These are phyloP conservation scores for Ruditapes philippinarum DNA, from an alignment of 1,140 invertebrate species.

Conservation along the genomic window DNA sequence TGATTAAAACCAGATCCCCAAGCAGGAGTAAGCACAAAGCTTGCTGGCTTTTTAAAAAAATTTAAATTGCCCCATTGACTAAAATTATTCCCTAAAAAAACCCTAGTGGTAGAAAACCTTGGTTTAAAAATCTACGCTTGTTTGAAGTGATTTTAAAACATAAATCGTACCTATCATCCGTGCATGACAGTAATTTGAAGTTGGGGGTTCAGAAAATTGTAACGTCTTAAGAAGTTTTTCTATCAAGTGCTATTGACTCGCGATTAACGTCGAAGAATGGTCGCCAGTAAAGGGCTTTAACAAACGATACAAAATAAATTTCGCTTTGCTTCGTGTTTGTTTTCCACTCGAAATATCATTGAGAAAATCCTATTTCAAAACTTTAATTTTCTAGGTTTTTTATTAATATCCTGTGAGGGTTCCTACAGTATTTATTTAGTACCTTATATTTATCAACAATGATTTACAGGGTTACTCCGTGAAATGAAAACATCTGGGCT, in stretches of 20 bases:
- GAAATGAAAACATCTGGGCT: too few relatives aligned
- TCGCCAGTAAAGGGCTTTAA: conserved; percentile 5
- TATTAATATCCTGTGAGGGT: conserved; percentile 33
- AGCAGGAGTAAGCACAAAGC: too few relatives aligned
- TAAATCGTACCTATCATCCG: background rate
- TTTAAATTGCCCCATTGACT: background rate
- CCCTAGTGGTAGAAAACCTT: background rate
- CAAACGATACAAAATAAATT: conserved; percentile 26
- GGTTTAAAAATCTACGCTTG: background rate
- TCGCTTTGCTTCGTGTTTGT: conserved; percentile 13
- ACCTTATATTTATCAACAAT: conserved; percentile 13
- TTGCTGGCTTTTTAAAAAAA: too few relatives aligned
- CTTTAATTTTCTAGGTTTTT: conserved; percentile 27
- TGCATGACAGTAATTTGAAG: background rate
- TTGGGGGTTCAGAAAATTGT: background rate
- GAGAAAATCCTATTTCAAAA: conserved; percentile 51
- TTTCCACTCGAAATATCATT: conserved; percentile 42
- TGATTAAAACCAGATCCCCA: too few relatives aligned
- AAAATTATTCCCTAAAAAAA: background rate
- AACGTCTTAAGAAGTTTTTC: background rate
- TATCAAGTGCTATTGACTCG: background rate
- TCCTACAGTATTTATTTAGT: background rate
- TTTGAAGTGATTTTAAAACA: background rate
- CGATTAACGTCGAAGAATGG: background rate
- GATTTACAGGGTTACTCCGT: too few relatives aligned